These are phyloP conservation scores for Trialeurodes vaporariorum DNA, from an alignment of 1,140 invertebrate genomes.

Conservation along the genomic window DNA sequence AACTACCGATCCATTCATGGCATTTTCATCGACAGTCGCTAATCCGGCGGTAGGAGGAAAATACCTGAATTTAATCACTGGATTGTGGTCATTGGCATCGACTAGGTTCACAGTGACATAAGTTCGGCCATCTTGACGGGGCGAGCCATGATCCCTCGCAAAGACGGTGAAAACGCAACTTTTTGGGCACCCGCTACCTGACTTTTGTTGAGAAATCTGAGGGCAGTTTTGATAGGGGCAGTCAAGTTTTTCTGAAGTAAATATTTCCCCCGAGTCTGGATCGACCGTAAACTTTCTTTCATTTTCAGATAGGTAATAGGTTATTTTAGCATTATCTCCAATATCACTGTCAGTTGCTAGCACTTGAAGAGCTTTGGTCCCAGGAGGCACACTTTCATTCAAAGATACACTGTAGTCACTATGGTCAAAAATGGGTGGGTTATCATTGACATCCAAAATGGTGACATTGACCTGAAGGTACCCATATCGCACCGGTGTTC, in stretches of 20 bases:
- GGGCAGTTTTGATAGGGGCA: slow-evolving; percentile 57
- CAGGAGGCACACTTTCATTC: slow-evolving; percentile 79
- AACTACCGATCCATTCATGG: slow-evolving; percentile 74
- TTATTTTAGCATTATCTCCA: slow-evolving; percentile 83
- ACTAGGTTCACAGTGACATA: slow-evolving; percentile 89
- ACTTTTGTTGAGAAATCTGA: slow-evolving; percentile 27
- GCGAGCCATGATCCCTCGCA: slow-evolving; percentile 81
- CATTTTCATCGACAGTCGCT: slow-evolving; percentile 89
- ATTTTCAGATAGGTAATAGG: slow-evolving; percentile 72
- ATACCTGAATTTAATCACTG: slow-evolving; percentile 79
- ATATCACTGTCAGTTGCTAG: slow-evolving; percentile 82
- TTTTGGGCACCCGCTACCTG: slow-evolving; percentile 56
- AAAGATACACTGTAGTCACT: slow-evolving; percentile 83
- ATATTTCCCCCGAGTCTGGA: slow-evolving; percentile 74
- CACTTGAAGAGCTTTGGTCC: slow-evolving; percentile 79
- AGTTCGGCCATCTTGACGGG: slow-evolving; percentile 78
- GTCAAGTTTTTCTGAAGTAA: slow-evolving; percentile 61
- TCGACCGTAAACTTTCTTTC: slow-evolving; percentile 80
- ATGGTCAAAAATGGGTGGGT: slow-evolving; percentile 85
- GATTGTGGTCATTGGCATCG: slow-evolving; percentile 82
- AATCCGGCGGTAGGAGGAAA: slow-evolving; percentile 68
- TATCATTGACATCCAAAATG: slow-evolving; percentile 88
- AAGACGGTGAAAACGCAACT: slow-evolving; percentile 90
- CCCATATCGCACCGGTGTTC: slow-evolving; percentile 62
- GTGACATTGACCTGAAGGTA: slow-evolving; percentile 82